These are phyloP conservation scores for Acanthosepion lycidas DNA, from an alignment of 2,888 invertebrate genomes.

Conservation along the genomic window DNA sequence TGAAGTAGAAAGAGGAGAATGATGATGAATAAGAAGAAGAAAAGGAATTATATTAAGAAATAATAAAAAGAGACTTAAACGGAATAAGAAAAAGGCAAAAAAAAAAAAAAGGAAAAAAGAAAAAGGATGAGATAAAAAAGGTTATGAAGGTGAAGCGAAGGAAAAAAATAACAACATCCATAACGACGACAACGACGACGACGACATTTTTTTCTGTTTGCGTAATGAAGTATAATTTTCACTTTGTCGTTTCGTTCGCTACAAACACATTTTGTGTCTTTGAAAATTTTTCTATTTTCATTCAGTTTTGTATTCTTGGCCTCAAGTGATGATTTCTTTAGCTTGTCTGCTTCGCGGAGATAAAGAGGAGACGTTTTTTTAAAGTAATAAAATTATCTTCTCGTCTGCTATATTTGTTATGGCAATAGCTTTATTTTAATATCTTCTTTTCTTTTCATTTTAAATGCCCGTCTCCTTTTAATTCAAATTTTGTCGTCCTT, in stretches of 20 bases:
- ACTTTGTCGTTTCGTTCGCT: background rate
- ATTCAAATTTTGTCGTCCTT: background rate
- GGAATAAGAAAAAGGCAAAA: background rate
- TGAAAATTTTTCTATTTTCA: background rate
- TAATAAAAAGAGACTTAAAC: background rate
- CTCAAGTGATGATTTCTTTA: slow-evolving; percentile 6
- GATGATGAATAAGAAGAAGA: background rate
- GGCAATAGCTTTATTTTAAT: background rate
- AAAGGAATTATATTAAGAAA: background rate
- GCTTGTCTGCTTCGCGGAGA: background rate
- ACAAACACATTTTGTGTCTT: background rate
- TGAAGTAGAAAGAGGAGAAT: background rate
- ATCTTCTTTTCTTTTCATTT: background rate
- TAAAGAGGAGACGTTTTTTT: background rate
- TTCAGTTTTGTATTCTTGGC: background rate
- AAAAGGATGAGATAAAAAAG: background rate
- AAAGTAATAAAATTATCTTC: background rate
- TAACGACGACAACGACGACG: background rate
- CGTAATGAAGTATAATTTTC: background rate
- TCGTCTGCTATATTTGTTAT: background rate
- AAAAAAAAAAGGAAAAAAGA: background rate
- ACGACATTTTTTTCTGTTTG: background rate
- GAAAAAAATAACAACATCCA: no score
- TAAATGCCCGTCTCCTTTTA: background rate
- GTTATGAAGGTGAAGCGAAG: background rate